Evolutionary conservation across 2,113 vertebrate genomes (phyloP).

Genomic region (Cyrtonyx montezumae): DNA sequence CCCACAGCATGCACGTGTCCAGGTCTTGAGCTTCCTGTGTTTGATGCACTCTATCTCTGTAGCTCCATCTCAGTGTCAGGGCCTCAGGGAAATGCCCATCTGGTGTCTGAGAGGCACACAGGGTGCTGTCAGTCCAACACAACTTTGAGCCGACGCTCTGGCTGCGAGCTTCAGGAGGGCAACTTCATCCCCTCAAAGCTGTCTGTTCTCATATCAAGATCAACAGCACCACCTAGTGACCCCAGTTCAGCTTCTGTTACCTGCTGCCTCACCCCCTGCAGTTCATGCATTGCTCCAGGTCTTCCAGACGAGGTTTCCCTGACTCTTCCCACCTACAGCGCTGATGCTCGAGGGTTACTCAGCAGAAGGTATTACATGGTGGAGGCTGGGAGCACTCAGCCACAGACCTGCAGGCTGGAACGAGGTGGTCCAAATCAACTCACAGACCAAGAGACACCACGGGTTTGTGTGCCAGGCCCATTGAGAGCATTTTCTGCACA

Average conservation of each 20-base stretch:
- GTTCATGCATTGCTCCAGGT: accelerated
- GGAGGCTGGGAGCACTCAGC: neutral
- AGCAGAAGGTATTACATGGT: neutral
- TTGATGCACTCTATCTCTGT: neutral
- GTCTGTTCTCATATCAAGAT: neutral
- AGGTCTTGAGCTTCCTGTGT: neutral
- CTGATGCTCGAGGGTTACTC: neutral
- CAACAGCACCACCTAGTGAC: slow-evolving; percentile 62
- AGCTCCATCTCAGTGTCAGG: neutral
- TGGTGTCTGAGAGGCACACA: neutral
- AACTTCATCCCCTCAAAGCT: neutral
- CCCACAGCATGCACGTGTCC: accelerated
- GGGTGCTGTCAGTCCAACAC: accelerated
- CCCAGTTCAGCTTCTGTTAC: neutral
- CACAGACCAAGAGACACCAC: neutral
- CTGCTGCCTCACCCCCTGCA: neutral
- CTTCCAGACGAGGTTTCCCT: neutral
- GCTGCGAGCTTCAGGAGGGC: neutral
- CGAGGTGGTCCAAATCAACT: neutral
- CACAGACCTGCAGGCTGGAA: neutral
- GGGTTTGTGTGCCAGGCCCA: neutral
- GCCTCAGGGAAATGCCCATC: neutral
- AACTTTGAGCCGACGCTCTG: neutral
- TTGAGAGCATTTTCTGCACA: neutral
- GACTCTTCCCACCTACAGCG: neutral